Base-by-base conservation (phyloP, 1,140 invertebrate genomes). In the Gonatopus flavifemur region DNA sequence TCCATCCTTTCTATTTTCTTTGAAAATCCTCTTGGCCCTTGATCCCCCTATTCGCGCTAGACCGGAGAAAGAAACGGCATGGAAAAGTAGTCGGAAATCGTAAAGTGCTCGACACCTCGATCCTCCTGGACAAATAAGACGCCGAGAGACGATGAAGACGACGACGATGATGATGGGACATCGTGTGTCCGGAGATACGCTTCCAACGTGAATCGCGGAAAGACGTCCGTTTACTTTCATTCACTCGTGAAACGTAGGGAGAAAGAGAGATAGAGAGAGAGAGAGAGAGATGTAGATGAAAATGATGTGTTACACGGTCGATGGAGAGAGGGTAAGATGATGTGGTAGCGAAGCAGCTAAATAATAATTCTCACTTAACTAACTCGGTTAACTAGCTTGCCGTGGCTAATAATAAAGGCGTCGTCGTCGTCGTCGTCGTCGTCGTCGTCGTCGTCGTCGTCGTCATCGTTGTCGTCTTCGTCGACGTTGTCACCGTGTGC, bases 301-400 rank as follows among this genome's bases (percentile, higher is more conserved):
- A n/a, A n/a, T n/a, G n/a, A n/a, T n/a, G n/a, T n/a, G n/a, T n/a
- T n/a, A n/a, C n/a, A n/a, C n/a, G n/a, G n/a, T n/a, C 33, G 42
- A 47, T 5, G 18, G 16, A 35, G 54, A 31, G 8, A 25, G 35
- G 33, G 32, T 15, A 42, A 42, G 40, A 24, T 25, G 16, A 32
- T 22, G 49, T 18, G 12, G 42, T 31, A 40, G 43, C 39, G 31
- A 32, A 41, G 47, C 55, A 51, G 67, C 70, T 74, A 73, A 78
- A 76, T 78, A 76, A 76, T 78, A 76, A 78, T 78, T 76, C 73
- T 71, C 74, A 74, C 70, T 76, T 75, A 77, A 77, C 68, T 69
- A 73, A 76, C 66, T 73, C 66, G 64, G 68, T 68, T 77, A 76
- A 77, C 74, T 74, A 74, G 69, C 69, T 71, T 57, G 64, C 62